Conservation (phyloP, 2,888 invertebrate genomes). For the Caradrina kadenii region DNA sequence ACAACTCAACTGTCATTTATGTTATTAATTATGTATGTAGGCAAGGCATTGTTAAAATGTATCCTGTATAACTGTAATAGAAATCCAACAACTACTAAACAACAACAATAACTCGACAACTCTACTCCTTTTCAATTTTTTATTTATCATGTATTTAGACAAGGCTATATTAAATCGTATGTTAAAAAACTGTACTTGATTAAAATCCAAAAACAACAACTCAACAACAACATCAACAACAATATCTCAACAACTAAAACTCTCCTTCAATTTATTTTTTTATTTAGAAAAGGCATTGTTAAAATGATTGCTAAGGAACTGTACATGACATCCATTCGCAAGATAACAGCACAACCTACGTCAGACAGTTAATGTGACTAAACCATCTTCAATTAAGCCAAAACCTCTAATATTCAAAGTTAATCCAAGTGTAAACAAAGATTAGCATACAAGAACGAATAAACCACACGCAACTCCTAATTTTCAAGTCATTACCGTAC, state of each 20-base stretch:
- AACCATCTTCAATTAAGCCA: slow-evolving; percentile 6
- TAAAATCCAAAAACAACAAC: too few species aligned
- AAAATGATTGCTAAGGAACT: too few species aligned
- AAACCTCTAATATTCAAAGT: slow-evolving; percentile 31
- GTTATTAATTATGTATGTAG: too few species aligned
- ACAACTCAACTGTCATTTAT: too few species aligned
- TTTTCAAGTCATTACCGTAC: slow-evolving; percentile 57
- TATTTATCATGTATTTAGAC: too few species aligned
- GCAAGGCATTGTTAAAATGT: too few species aligned
- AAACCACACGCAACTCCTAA: slow-evolving; percentile 36
- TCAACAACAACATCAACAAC: too few species aligned
- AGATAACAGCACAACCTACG: not conserved
- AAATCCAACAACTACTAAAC: not conserved
- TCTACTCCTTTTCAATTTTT: not conserved
- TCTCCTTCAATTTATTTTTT: not conserved
- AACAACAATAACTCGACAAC: not conserved
- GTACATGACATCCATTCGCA: not conserved
- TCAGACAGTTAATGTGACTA: slow-evolving; percentile 1
- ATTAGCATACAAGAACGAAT: slow-evolving; percentile 46
- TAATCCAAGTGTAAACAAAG: slow-evolving; percentile 16
- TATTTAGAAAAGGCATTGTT: too few species aligned
- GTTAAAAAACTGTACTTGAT: too few species aligned
- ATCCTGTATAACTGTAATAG: not conserved
- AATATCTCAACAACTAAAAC: not conserved
- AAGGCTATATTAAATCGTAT: too few species aligned